These are phyloP conservation scores for Dolichoris vasculosae DNA, from an alignment of 1,140 invertebrate genomes.

Conservation along the genomic window DNA sequence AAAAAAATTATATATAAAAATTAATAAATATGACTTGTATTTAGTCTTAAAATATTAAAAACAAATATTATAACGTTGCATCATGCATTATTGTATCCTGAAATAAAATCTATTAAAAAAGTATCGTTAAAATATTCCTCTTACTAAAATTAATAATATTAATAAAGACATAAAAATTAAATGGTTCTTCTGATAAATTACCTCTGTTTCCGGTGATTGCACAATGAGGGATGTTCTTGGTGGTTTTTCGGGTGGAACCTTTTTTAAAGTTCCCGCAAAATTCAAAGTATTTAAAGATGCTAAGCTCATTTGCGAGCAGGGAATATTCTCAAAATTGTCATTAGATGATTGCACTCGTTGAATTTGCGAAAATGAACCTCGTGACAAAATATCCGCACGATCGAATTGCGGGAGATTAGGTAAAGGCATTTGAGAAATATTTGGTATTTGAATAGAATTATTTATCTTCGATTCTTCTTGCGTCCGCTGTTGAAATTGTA, in stretches of 20 bases:
- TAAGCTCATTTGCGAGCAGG: constrained; percentile 53
- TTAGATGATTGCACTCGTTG: constrained; percentile 65
- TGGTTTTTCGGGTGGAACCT: constrained; percentile 72
- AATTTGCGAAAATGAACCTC: constrained; percentile 63
- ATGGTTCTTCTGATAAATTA: constrained; percentile 53
- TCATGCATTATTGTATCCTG: background rate
- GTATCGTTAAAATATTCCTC: background rate
- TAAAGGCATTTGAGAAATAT: constrained; percentile 69
- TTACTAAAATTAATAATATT: no score
- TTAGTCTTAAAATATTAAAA: background rate
- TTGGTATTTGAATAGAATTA: constrained; percentile 65
- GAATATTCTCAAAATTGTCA: constrained; percentile 62
- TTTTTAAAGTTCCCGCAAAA: constrained; percentile 71
- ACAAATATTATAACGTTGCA: background rate
- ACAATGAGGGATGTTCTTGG: constrained; percentile 72
- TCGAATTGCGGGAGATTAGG: constrained; percentile 68
- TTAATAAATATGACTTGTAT: background rate
- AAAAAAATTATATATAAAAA: background rate
- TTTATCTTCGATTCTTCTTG: constrained; percentile 57
- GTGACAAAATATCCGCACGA: constrained; percentile 60
- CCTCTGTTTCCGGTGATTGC: constrained; percentile 72
- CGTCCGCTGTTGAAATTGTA: constrained; percentile 59
- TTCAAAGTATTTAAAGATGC: constrained; percentile 53
- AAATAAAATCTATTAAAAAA: background rate
- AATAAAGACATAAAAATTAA: no score